Percentiles rank a stretch among this genome's conserved stretches.
phyloP scores from a whole-genome alignment of 2,113 vertebrate species.

The Sturnira hondurensis region DNA sequence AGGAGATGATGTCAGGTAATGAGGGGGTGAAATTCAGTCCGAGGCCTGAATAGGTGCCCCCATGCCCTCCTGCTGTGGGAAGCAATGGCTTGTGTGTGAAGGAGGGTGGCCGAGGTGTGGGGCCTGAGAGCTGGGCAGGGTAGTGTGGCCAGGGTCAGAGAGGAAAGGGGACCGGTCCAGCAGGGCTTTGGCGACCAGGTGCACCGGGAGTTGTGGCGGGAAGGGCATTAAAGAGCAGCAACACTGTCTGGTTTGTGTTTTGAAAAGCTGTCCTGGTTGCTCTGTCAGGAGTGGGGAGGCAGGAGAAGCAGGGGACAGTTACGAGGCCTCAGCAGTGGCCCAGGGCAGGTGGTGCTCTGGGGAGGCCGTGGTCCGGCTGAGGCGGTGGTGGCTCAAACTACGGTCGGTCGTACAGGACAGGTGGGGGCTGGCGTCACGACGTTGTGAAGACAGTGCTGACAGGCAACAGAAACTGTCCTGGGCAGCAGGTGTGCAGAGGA shows the following conservation, averaged over 20 bases:
- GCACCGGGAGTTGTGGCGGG: accelerated
- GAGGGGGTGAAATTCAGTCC: not conserved
- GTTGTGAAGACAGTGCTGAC: not conserved
- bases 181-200: no score
- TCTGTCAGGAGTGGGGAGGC: no score
- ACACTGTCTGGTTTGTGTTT: not conserved
- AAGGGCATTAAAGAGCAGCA: not conserved
- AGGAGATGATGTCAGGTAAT: not conserved
- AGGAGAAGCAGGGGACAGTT: not conserved
- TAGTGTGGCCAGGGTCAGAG: not conserved
- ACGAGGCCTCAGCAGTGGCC: not conserved
- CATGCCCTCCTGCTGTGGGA: not conserved
- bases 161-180: not conserved
- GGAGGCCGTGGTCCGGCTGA: no score
- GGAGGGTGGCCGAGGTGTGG: not conserved
- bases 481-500: not conserved
- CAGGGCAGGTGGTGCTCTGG: not conserved
- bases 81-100: not conserved
- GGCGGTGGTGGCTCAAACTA: not conserved
- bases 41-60: not conserved
- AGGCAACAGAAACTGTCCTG: no score
- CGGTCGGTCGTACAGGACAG: not conserved
- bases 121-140: no score
- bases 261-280: not conserved
- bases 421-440: not conserved